These are phyloP conservation scores for Pipistrellus pygmaeus DNA, from an alignment of 2,797 vertebrate species.

Conservation along the genomic window DNA sequence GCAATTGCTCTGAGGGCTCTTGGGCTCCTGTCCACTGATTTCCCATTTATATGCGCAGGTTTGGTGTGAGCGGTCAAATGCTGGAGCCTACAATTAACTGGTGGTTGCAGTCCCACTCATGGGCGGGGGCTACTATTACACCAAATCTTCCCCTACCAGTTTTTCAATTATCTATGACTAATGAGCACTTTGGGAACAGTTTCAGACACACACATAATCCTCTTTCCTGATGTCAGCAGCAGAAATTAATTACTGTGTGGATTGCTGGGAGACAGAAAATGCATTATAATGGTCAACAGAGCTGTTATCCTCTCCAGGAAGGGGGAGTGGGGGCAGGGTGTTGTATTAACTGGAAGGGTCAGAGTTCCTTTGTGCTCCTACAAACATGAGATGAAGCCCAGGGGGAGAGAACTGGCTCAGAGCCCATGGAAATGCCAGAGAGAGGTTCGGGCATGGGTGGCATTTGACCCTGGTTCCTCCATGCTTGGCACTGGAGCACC, in stretches of 20 bases:
- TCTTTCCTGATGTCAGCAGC: constrained; percentile 77
- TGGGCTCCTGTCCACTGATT: background rate
- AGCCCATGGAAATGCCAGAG: constrained; percentile 55
- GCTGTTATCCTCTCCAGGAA: constrained; percentile 64
- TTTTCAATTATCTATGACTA: constrained; percentile 85
- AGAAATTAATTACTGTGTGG: constrained; percentile 81
- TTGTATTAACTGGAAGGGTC: constrained; percentile 70
- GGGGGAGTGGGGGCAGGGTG: background rate
- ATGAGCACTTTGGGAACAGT: constrained; percentile 84
- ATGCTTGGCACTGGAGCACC: background rate
- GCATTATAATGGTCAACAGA: constrained; percentile 76
- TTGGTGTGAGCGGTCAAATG: constrained; percentile 60
- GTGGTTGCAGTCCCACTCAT: constrained; percentile 70
- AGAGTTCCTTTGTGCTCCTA: constrained; percentile 68
- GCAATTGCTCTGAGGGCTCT: background rate
- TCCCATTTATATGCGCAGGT: constrained; percentile 61
- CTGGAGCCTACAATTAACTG: constrained; percentile 76
- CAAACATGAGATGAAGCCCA: constrained; percentile 56
- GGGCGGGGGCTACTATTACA: constrained; percentile 78
- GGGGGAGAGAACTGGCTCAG: background rate
- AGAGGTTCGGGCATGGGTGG: constrained; percentile 51
- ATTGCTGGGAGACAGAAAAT: constrained; percentile 74
- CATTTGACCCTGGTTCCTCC: constrained; percentile 41
- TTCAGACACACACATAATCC: constrained; percentile 83
- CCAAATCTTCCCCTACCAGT: constrained; percentile 80